Evolutionary conservation across 2,113 vertebrate genomes (phyloP), one percentile per base, ranked within the genome.

Genomic region (Paradisaea rubra): DNA sequence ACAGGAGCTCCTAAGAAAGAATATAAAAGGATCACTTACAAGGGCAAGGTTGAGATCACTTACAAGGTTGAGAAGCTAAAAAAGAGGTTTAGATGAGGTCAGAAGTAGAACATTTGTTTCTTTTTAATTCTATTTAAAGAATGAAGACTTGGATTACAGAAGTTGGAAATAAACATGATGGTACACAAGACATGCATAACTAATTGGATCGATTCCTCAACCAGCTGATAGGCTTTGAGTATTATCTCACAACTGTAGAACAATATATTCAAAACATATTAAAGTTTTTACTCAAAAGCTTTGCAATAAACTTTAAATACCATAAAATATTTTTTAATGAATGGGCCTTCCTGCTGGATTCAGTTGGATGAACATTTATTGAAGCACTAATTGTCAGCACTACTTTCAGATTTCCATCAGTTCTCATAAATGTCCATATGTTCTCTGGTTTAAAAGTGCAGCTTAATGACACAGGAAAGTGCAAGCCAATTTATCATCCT

Each of bases 381-480:
- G 97, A 97, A 97, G 97, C 95, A 94, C 91, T 98, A 98, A 98
- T 98, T 98, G 98, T 97, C 91, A 95, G 94, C 88, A 96, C 95
- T 95, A 97, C 81, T 94, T 96, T 94, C 95, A 86, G 77, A 86
- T 92, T 81, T 95, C 86, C 95, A 96, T 97, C 92, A 97, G 86
- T 97, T 94, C 66, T 87, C 90, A 74, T 94, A 95, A 96, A 92
- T 68, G 96, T 96, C 97, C 97, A 92, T 96, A 97, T 97, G 97
- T 95, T 98, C 97, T 92, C 93, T 87, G 84, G 95, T 95, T 96
- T 89, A 95, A 88, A 98, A 98, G 97, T 95, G 96, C 97, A 97
- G 97, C 96, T 98, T 98, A 98, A 98, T 97, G 97, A 98, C 97
- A 98, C 94, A 97, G 96, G 35, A 98, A 98, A 98, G 98, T 98